A percentile compares a stretch with the other conserved stretches of the same genome.
These are phyloP conservation scores for Potorous gilbertii DNA, from an alignment of 2,797 vertebrate genomes.

Conservation along the genomic window DNA sequence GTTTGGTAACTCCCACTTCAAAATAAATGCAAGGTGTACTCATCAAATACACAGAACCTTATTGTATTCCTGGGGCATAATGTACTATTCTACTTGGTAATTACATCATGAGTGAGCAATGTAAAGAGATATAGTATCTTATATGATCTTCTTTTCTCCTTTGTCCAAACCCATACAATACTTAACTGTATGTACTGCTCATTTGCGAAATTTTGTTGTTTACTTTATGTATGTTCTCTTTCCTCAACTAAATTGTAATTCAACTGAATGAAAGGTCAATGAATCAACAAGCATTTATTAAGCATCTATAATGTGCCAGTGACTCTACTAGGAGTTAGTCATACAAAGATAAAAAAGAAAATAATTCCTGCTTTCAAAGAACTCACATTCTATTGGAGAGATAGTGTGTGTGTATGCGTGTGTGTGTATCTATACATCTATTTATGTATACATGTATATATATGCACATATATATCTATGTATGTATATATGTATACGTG, in stretches of 20 bases:
- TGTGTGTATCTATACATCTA: background rate
- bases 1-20: constrained; percentile 28
- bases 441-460: background rate
- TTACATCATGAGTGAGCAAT: background rate
- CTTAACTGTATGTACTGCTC: background rate
- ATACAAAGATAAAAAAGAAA: constrained; percentile 2
- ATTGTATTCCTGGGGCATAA: background rate
- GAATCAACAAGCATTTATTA: constrained; percentile 5
- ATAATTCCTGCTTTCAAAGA: background rate
- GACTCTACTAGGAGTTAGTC: background rate
- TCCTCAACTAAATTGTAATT: background rate
- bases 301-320: background rate
- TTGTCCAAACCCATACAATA: background rate
- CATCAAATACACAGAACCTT: background rate
- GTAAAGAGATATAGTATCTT: background rate
- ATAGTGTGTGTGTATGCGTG: background rate
- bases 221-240: constrained; percentile 41
- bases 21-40: constrained; percentile 7
- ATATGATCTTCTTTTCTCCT: background rate
- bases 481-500: background rate
- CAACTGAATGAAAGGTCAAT: constrained; percentile 10
- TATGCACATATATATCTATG: background rate
- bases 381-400: background rate
- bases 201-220: constrained; percentile 54
- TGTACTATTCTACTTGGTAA: background rate